These are phyloP conservation scores for Spinus olivaceus DNA, from an alignment of 2,797 vertebrate genomes.

Conservation along the genomic window DNA sequence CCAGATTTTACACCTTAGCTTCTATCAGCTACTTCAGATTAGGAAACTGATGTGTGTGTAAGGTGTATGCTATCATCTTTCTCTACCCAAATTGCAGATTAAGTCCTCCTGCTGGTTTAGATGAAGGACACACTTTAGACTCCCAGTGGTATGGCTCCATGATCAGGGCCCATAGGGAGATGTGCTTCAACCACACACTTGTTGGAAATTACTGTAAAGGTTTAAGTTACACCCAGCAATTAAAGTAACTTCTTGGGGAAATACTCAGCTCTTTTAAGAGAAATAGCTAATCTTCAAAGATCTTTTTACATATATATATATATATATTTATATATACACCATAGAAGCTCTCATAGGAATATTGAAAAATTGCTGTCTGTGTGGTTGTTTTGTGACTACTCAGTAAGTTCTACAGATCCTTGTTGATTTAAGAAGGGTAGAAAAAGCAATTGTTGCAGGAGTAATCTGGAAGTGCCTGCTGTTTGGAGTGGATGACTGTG, in stretches of 20 bases:
- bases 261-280: not conserved
- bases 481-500: not conserved
- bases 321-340: too few species aligned
- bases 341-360: not conserved
- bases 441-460: not conserved
- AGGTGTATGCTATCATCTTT: not conserved
- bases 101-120: not conserved
- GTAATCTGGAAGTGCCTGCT: not conserved
- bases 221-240: not conserved
- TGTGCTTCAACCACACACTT: not conserved
- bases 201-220: not conserved
- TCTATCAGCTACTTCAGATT: not conserved
- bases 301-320: not conserved
- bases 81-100: not conserved
- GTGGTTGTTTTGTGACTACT: not conserved
- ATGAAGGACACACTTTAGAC: not conserved
- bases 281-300: not conserved
- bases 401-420: not conserved
- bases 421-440: not conserved
- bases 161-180: not conserved
- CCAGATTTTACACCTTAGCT: not conserved
- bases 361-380: not conserved
- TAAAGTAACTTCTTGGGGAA: not conserved
- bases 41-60: not conserved
- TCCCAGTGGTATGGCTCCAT: fast-evolving